Percentiles rank a stretch among this genome's conserved stretches.
These are phyloP conservation scores for Heloderma charlesbogerti DNA, from an alignment of 2,113 vertebrate genomes.

Conservation along the genomic window DNA sequence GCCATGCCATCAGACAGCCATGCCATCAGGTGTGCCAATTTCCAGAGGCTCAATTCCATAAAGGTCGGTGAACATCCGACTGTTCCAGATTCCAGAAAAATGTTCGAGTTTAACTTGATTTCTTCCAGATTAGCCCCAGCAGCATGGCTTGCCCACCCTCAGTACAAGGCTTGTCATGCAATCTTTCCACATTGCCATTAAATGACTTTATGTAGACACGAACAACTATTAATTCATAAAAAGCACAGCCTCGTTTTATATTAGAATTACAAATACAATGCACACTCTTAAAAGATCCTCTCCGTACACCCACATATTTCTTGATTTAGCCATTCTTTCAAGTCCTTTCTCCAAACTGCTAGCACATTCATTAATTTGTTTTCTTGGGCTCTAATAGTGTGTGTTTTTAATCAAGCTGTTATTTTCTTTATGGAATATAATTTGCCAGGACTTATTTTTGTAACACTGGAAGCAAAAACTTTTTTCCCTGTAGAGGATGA, in stretches of 20 bases:
- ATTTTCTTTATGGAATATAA: background rate
- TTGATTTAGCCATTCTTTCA: background rate
- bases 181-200: background rate
- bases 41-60: background rate
- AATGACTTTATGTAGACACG: background rate
- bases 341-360: background rate
- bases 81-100: background rate
- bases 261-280: background rate
- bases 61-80: background rate
- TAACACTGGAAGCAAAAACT: background rate
- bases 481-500: background rate
- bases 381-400: background rate
- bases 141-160: no score
- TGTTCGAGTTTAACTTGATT: background rate
- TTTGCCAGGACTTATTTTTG: background rate
- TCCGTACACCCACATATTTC: background rate
- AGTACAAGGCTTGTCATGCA: background rate
- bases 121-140: background rate
- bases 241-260: background rate
- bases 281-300: background rate
- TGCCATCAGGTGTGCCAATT: background rate
- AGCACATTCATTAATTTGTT: background rate
- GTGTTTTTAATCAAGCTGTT: slow-evolving; percentile 20
- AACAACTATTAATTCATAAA: background rate
- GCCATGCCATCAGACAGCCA: background rate